Percentiles rank a stretch among this genome's conserved stretches.
These are phyloP conservation scores for Creontiades dilutus DNA, from an alignment of 2,888 invertebrate genomes.

Conservation along the genomic window DNA sequence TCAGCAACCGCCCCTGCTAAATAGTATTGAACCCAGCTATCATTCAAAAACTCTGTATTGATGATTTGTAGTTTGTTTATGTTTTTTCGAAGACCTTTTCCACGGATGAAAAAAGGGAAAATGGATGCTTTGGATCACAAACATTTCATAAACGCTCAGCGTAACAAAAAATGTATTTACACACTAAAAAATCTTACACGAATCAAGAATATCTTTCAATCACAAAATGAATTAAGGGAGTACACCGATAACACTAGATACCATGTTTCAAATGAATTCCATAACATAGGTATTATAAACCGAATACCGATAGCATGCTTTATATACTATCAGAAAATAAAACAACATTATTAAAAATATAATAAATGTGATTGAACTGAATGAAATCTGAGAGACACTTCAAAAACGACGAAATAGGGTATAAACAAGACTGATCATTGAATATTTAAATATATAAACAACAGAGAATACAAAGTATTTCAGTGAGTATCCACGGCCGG, in stretches of 20 bases:
- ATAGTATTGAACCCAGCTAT: no score
- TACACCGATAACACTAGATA: not conserved
- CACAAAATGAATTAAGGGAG: not conserved
- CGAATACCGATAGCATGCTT: not conserved
- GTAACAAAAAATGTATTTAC: conserved; percentile 53
- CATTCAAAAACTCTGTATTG: no score
- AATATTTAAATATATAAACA: not conserved
- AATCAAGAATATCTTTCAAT: not conserved
- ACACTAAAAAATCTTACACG: not conserved
- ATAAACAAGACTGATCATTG: not conserved
- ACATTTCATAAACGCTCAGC: not conserved
- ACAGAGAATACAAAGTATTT: not conserved
- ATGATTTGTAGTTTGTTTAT: no score
- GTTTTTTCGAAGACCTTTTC: no score
- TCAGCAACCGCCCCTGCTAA: no score
- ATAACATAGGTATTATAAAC: not conserved
- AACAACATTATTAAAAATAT: not conserved
- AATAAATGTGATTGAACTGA: not conserved
- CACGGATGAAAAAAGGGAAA: no score
- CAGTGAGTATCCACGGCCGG: not conserved
- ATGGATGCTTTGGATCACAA: no score
- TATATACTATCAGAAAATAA: not conserved
- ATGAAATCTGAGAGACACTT: not conserved
- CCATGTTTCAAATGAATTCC: not conserved
- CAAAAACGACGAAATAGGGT: not conserved